These are phyloP conservation scores for Heteractis magnifica DNA, from an alignment of 92 coral and sea anemone species.

Conservation along the genomic window DNA sequence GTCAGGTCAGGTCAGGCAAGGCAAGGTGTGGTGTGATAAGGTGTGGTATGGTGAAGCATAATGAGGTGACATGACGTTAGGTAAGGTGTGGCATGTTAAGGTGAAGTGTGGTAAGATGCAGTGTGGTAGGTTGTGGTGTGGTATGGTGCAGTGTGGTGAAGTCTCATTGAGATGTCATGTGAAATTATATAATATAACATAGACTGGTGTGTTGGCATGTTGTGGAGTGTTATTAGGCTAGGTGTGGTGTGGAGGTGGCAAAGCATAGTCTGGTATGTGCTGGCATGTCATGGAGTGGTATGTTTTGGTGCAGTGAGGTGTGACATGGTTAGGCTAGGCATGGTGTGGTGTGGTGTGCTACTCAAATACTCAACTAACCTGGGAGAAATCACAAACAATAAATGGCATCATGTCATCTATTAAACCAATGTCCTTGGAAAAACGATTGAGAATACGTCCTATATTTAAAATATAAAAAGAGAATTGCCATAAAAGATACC, in stretches of 20 bases:
- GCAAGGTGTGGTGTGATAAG: background rate
- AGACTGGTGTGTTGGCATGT: too few species aligned
- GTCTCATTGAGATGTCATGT: too few species aligned
- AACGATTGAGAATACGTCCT: constrained; percentile 63
- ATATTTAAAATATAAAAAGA: constrained; percentile 8
- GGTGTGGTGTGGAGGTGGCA: too few species aligned
- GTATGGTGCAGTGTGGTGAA: too few species aligned
- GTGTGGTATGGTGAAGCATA: background rate
- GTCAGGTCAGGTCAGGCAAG: background rate
- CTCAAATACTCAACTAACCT: constrained; percentile 24
- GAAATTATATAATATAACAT: too few species aligned
- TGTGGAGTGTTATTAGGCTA: too few species aligned
- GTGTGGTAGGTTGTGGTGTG: too few species aligned
- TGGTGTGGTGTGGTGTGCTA: background rate
- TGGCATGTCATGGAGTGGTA: background rate
- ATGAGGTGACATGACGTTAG: too few species aligned
- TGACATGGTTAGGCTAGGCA: background rate
- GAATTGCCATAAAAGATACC: background rate
- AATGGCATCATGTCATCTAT: constrained; percentile 64
- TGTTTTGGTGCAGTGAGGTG: background rate
- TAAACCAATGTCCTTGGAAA: constrained; percentile 54
- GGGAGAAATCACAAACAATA: constrained; percentile 55
- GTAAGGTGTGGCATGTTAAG: too few species aligned
- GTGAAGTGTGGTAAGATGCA: too few species aligned
- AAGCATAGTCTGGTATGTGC: too few species aligned